Percentiles rank a stretch among this genome's conserved stretches.
Evolutionary conservation across 2,797 vertebrate species (phyloP).

Genomic region (Anabacerthia variegaticeps): DNA sequence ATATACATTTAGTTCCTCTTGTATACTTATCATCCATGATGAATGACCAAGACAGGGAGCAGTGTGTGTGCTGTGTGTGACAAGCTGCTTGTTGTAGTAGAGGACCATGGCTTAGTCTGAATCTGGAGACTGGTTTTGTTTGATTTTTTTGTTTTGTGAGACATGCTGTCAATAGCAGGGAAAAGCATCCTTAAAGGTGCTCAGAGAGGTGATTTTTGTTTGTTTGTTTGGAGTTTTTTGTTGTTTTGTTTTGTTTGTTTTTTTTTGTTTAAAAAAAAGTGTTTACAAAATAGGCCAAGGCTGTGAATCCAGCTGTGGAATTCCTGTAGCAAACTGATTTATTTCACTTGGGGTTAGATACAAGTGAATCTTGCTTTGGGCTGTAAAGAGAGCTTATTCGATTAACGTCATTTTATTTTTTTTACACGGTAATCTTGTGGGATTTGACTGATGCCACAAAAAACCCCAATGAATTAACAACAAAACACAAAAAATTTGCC

Average conservation of each 20-base stretch:
- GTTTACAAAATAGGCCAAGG: background rate
- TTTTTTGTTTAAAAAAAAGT: background rate
- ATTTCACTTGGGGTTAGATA: background rate
- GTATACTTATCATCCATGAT: rapidly evolving
- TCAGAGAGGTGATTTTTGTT: background rate
- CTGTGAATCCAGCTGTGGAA: background rate
- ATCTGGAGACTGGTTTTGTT: background rate
- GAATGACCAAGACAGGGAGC: too few species aligned
- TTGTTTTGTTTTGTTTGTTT: background rate
- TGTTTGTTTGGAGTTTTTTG: too few species aligned
- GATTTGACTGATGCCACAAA: background rate
- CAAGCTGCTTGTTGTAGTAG: background rate
- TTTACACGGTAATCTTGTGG: background rate
- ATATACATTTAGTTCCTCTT: background rate
- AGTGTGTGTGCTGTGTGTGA: too few species aligned
- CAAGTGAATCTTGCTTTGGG: background rate
- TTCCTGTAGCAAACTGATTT: background rate
- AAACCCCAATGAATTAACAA: background rate
- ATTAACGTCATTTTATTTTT: background rate
- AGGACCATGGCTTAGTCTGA: background rate
- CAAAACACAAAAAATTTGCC: background rate
- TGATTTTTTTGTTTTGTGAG: background rate
- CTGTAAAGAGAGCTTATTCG: background rate
- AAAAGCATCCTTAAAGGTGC: background rate
- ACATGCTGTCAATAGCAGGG: background rate